Conservation (phyloP, 2,113 vertebrate genomes). For the Eleginops maclovinus region DNA sequence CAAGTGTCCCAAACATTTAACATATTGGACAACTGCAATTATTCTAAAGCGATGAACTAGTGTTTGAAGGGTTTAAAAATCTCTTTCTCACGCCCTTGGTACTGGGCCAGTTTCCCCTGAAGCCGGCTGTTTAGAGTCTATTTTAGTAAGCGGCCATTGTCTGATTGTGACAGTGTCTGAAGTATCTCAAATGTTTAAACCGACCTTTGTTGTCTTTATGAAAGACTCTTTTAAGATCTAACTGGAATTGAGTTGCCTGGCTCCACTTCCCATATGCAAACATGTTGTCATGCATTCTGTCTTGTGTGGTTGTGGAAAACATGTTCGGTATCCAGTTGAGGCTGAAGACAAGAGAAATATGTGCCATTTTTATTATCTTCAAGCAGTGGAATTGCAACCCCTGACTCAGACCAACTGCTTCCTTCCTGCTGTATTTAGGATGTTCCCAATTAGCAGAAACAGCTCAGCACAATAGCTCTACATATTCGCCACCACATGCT, state of each 20-base stretch:
- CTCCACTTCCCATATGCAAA: neutral
- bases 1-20: too few species aligned
- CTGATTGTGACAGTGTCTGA: neutral
- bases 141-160: constrained; percentile 4
- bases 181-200: constrained; percentile 17
- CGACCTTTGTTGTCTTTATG: constrained; percentile 16
- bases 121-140: neutral
- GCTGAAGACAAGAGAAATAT: too few species aligned
- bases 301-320: neutral
- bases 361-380: neutral
- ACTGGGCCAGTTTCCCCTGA: neutral
- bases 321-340: neutral
- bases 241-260: neutral
- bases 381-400: neutral
- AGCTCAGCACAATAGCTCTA: constrained; percentile 7
- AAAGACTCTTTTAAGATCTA: constrained; percentile 18
- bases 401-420: constrained; percentile 18
- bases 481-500: too few species aligned
- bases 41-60: neutral
- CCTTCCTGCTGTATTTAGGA: constrained; percentile 38
- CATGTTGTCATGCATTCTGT: neutral
- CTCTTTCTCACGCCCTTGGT: neutral
- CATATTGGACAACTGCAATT: too few species aligned
- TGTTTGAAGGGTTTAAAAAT: neutral
- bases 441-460: constrained; percentile 25